Conservation (phyloP, 2,888 invertebrate genomes). For the Cheilosia impressa region DNA sequence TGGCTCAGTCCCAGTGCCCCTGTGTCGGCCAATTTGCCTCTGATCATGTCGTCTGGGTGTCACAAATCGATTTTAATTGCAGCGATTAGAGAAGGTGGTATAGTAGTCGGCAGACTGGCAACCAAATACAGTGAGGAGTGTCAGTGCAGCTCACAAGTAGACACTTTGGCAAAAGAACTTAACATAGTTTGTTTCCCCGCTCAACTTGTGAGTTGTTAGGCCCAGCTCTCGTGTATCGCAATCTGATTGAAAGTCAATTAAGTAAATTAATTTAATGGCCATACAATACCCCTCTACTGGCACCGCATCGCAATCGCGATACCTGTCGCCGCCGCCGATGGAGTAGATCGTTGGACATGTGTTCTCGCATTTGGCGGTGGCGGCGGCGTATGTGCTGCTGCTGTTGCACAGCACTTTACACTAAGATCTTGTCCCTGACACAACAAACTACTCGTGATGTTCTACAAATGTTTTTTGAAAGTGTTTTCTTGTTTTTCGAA, state of each 20-base stretch:
- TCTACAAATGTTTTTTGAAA: conserved; percentile 72
- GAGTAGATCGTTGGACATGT: conserved; percentile 69
- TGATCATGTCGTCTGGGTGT: conserved; percentile 45
- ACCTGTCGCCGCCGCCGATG: conserved; percentile 19
- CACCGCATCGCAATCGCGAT: neutral
- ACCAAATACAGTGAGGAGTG: neutral
- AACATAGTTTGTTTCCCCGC: conserved; percentile 8
- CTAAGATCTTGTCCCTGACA: conserved; percentile 71
- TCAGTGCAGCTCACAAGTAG: conserved; percentile 34
- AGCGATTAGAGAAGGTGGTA: conserved; percentile 32
- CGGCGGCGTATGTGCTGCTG: conserved; percentile 29
- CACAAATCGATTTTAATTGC: conserved; percentile 57
- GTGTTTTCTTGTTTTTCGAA: conserved; percentile 61
- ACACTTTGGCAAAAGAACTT: conserved; percentile 36
- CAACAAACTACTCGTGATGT: conserved; percentile 70
- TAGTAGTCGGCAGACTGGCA: neutral
- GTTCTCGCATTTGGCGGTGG: conserved; percentile 46
- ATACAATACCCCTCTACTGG: conserved; percentile 19
- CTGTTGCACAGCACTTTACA: conserved; percentile 60
- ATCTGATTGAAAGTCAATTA: conserved; percentile 74
- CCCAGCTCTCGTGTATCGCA: conserved; percentile 21
- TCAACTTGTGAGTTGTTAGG: conserved; percentile 5
- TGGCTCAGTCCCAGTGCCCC: conserved; percentile 1
- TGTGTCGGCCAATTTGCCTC: conserved; percentile 55
- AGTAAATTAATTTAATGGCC: conserved; percentile 73